Evolutionary conservation across 2,888 invertebrate species (phyloP).

Genomic region (Thalpophila matura): DNA sequence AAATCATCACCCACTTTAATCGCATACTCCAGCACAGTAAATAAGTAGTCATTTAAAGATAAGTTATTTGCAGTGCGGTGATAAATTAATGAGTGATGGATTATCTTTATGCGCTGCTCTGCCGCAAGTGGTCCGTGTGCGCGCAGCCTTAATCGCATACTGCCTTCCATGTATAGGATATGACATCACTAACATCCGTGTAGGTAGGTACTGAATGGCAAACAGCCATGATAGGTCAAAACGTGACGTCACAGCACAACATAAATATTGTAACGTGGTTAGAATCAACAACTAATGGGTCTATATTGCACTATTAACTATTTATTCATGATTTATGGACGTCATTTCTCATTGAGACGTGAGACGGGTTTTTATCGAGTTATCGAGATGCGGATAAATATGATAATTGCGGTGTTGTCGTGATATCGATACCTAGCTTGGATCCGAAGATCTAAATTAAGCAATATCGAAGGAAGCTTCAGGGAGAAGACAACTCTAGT

Average conservation of each 20-base stretch:
- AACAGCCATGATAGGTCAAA: constrained; percentile 51
- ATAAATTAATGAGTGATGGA: no score
- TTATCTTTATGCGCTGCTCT: no score
- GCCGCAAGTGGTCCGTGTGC: no score
- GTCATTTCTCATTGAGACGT: constrained; percentile 10
- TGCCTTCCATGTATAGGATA: constrained; percentile 49
- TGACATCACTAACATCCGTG: constrained; percentile 57
- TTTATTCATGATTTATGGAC: constrained; percentile 33
- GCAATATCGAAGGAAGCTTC: no score
- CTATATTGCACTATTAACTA: constrained; percentile 19
- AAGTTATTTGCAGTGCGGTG: no score
- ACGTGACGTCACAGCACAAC: constrained; percentile 51
- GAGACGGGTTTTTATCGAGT: constrained; percentile 15
- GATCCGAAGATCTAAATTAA: no score
- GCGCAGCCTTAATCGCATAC: constrained; percentile 26
- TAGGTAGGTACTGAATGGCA: constrained; percentile 57
- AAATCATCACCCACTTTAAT: no score
- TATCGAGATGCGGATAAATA: constrained; percentile 10
- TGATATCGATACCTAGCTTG: background rate
- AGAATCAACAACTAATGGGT: constrained; percentile 2
- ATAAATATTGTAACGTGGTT: constrained; percentile 40
- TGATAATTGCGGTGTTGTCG: constrained; percentile 11
- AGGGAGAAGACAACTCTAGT: no score
- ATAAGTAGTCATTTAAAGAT: no score
- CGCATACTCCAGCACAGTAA: no score